Base-by-base conservation (phyloP, 1,140 invertebrate species). In the Octopus sinensis region DNA sequence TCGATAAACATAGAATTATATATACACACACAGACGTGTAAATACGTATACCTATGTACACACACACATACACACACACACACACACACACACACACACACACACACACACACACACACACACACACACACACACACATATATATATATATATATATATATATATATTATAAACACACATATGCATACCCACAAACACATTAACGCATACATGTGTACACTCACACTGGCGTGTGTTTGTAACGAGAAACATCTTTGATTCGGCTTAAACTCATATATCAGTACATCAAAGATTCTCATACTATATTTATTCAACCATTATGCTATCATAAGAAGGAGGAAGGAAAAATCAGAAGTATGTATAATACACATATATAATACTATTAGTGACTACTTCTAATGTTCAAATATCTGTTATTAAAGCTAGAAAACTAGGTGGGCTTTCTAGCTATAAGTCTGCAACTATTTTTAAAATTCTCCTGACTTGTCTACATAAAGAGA, bases 41-140 rank as follows among this genome's bases (percentile, higher is more conserved):
- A 51, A 83, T 53, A 81, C 56, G 81, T 54, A 76, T 51, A 82
- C 54, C 68, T 17, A 78, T 76, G 73, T n/a, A 68, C 53, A 53
- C n/a, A 78, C 71, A 77, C 43, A 54, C 78, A 77, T 23, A 80
- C 56, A 81, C 13, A 78, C 77, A 78, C 13, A 78, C 62, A 62
- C 52, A 68, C 62, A 83, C n/a, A 83, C 75, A 83, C n/a, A 81
- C 76, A 80, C 52, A 77, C 80, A 81, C 68, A 81, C 78, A 82
- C 53, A 75, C 62, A 76, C 17, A 79, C 78, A 82, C 53, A 76
- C 81, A 80, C 53, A 82, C 71, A 80, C 52, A 82, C 78, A 82
- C 5, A 82, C 78, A 82, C 53, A 82, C 78, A 75, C 53, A 80
- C 78, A 75, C 30, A 79, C 76, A 62, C 17, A 62, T 3, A 62